Percentiles rank a stretch among this genome's conserved stretches.
phyloP scores from a whole-genome alignment of 2,113 vertebrate species.

The Chroicocephalus ridibundus region DNA sequence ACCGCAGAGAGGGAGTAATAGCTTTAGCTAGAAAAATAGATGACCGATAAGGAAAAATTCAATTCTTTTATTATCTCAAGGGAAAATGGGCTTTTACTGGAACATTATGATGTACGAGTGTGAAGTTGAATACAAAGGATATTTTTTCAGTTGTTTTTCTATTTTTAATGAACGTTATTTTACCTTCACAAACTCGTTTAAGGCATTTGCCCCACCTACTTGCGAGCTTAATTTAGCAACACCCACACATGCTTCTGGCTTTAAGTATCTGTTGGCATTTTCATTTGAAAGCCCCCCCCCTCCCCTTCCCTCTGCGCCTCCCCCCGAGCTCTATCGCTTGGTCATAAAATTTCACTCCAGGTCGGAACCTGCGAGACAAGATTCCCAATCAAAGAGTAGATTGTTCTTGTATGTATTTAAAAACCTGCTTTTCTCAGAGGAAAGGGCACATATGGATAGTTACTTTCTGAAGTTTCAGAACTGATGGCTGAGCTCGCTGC shows the following conservation, averaged over 20 bases:
- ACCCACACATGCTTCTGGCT: slow-evolving; percentile 51
- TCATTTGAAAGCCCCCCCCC: slow-evolving; percentile 32
- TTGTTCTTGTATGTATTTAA: background rate
- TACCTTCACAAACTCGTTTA: slow-evolving; percentile 73
- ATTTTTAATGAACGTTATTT: slow-evolving; percentile 81
- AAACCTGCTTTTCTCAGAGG: background rate
- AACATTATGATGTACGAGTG: slow-evolving; percentile 98
- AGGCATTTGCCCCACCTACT: slow-evolving; percentile 62
- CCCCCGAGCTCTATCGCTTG: slow-evolving; percentile 7
- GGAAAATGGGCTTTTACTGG: slow-evolving; percentile 98
- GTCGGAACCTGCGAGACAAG: slow-evolving; percentile 61
- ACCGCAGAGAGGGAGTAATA: slow-evolving; percentile 98
- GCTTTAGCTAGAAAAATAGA: slow-evolving; percentile 99
- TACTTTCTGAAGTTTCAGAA: background rate
- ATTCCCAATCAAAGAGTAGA: background rate
- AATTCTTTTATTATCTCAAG: slow-evolving; percentile 99
- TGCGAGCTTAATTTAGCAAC: slow-evolving; percentile 76
- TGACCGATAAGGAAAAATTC: slow-evolving; percentile 99
- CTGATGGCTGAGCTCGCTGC: background rate
- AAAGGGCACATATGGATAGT: background rate
- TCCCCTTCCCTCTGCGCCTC: background rate
- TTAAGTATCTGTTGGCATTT: slow-evolving; percentile 64
- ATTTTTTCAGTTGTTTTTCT: slow-evolving; percentile 79
- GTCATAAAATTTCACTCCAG: slow-evolving; percentile 56
- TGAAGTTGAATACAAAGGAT: slow-evolving; percentile 84